These are phyloP conservation scores for Halictus quadricinctus DNA, from an alignment of 2,888 invertebrate genomes.

Conservation along the genomic window DNA sequence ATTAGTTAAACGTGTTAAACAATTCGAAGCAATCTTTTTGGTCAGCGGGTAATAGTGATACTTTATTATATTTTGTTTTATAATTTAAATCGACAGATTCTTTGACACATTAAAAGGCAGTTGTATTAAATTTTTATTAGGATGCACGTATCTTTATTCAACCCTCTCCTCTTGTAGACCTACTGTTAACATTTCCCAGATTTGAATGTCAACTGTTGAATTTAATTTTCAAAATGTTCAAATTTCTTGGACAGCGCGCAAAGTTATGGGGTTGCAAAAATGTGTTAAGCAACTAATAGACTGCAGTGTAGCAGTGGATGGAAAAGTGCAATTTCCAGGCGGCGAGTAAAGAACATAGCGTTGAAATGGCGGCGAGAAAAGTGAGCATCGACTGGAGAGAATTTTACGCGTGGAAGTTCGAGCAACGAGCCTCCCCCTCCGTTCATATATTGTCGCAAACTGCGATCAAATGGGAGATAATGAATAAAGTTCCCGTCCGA, in stretches of 20 bases:
- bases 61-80: too few species aligned
- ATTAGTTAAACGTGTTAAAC: not conserved
- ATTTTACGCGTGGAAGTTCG: not conserved
- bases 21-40: too few species aligned
- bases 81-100: too few species aligned
- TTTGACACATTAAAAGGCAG: too few species aligned
- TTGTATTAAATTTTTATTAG: too few species aligned
- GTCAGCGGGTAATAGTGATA: too few species aligned
- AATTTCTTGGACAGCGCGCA: too few species aligned
- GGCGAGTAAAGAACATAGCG: not conserved
- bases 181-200: too few species aligned
- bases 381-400: not conserved
- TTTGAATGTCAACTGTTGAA: too few species aligned
- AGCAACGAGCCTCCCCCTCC: not conserved
- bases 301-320: not conserved
- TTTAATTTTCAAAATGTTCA: not conserved
- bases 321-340: not conserved
- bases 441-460: constrained; percentile 11
- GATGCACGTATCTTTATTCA: too few species aligned
- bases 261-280: too few species aligned
- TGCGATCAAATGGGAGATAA: constrained; percentile 13
- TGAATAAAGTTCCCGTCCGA: constrained; percentile 6
- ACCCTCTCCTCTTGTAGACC: too few species aligned
- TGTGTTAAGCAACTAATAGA: not conserved
- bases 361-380: not conserved